phyloP scores from a whole-genome alignment of 2,797 vertebrate species.

The Hemibagrus guttatus region DNA sequence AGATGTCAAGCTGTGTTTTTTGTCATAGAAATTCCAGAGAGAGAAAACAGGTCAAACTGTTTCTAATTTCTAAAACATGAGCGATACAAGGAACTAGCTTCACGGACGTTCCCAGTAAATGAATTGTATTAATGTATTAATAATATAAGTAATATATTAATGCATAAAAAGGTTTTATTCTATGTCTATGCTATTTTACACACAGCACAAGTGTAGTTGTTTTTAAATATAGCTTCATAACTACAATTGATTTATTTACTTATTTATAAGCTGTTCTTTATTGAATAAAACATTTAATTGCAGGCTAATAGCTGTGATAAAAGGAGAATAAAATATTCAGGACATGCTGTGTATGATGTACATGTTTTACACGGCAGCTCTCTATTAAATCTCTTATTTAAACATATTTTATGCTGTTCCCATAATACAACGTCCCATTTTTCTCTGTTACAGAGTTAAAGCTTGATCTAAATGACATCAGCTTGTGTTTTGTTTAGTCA shows the following conservation, averaged over 20 bases:
- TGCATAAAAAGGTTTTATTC: background rate
- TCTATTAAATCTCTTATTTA: background rate
- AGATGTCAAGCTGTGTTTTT: background rate
- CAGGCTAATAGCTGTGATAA: background rate
- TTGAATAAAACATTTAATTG: background rate
- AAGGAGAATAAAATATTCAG: conserved; percentile 2
- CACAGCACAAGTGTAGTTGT: background rate
- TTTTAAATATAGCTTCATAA: background rate
- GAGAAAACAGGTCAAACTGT: background rate
- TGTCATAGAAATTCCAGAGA: background rate
- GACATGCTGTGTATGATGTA: background rate
- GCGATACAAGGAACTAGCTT: background rate
- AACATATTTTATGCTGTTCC: background rate
- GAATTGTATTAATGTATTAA: no score
- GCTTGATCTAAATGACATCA: conserved; percentile 29
- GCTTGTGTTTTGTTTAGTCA: conserved; percentile 22
- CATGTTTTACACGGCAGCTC: background rate
- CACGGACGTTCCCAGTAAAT: background rate
- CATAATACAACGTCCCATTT: background rate
- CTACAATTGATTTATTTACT: background rate
- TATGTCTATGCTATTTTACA: background rate
- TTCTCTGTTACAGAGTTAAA: background rate
- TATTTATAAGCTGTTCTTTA: background rate
- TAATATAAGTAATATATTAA: no score
- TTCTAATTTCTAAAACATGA: background rate